Conservation (phyloP, 2,113 vertebrate species). For the Siphamia tubifer region DNA sequence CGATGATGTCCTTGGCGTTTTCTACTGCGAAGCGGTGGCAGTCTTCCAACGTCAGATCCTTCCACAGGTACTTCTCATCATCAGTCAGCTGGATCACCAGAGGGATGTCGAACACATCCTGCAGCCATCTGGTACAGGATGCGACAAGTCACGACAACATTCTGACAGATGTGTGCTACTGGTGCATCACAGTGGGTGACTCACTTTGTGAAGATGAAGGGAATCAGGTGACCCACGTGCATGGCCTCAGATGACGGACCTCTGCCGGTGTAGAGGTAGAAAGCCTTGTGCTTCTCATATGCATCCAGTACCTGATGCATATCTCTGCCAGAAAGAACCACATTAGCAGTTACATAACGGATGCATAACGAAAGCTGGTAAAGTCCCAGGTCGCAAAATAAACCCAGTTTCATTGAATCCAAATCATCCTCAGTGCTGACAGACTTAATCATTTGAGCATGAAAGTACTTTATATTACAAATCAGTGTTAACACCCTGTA, state of each 20-base stretch:
- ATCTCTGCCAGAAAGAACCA: constrained; percentile 80
- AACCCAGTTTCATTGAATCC: no score
- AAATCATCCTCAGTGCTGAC: no score
- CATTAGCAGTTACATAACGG: neutral
- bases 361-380: no score
- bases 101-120: constrained; percentile 93
- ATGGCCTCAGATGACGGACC: constrained; percentile 94
- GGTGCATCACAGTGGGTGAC: constrained; percentile 21
- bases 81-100: constrained; percentile 95
- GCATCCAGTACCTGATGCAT: constrained; percentile 94
- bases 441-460: no score
- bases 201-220: constrained; percentile 98
- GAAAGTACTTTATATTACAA: no score
- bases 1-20: constrained; percentile 96
- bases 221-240: constrained; percentile 96
- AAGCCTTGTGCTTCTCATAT: constrained; percentile 92
- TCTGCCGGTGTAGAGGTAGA: constrained; percentile 96
- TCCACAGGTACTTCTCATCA: constrained; percentile 99
- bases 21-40: constrained; percentile 87
- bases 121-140: constrained; percentile 86
- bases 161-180: neutral
- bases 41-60: constrained; percentile 90
- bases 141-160: neutral
- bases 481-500: no score
- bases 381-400: no score